Conservation (phyloP, 2,113 vertebrate genomes). For the Piaya cayana region DNA sequence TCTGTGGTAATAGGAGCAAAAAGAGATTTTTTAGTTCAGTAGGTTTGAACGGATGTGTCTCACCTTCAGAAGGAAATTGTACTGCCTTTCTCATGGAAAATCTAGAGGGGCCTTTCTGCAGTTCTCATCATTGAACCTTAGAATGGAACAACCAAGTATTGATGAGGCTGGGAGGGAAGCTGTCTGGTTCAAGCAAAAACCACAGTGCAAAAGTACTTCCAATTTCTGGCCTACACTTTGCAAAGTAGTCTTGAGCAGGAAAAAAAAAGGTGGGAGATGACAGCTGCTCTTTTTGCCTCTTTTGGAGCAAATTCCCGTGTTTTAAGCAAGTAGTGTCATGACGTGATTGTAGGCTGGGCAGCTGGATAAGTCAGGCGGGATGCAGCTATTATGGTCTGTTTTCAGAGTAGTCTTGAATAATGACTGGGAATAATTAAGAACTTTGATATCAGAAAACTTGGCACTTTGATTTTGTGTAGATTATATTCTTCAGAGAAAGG, state of each 20-base stretch:
- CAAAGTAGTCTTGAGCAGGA: background rate
- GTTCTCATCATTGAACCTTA: background rate
- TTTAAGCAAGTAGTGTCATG: background rate
- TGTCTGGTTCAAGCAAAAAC: background rate
- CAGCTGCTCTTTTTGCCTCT: background rate
- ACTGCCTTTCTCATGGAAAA: fast-evolving
- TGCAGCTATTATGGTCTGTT: background rate
- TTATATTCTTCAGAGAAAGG: background rate
- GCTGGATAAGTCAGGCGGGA: background rate
- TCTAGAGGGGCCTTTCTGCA: background rate
- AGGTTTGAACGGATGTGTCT: background rate
- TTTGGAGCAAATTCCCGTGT: background rate
- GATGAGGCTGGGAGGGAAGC: background rate
- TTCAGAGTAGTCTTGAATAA: background rate
- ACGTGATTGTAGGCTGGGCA: background rate
- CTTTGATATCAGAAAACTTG: background rate
- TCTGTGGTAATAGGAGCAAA: background rate
- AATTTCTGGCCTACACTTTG: background rate
- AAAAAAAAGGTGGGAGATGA: background rate
- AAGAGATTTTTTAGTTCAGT: background rate
- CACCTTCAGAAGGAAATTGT: background rate
- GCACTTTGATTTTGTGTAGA: background rate
- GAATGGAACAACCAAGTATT: background rate
- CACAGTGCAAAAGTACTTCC: background rate
- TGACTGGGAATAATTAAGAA: background rate